Evolutionary conservation across 2,113 vertebrate species (phyloP).

Genomic region (Scolopax mira): DNA sequence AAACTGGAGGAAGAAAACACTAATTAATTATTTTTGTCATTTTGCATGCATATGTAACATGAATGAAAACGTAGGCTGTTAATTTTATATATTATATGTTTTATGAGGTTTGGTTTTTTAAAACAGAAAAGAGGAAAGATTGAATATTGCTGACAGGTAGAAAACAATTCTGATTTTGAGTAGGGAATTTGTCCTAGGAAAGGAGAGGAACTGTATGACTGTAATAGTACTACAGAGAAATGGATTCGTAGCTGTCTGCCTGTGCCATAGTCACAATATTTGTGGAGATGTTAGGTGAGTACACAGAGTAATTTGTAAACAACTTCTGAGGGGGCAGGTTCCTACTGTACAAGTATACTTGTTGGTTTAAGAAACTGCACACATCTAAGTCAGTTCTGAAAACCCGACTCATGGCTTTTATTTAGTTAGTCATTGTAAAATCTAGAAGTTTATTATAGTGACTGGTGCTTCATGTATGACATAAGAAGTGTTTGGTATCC

Average conservation of each 20-base stretch:
- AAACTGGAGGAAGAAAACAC: not conserved
- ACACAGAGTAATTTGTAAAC: not conserved
- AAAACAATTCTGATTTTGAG: not conserved
- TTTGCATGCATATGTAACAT: not conserved
- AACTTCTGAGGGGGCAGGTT: not conserved
- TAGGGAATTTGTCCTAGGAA: not conserved
- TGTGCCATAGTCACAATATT: not conserved
- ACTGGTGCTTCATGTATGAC: not conserved
- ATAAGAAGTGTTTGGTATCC: not conserved
- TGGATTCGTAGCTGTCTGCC: not conserved
- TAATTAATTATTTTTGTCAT: not conserved
- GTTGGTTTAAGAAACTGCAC: not conserved
- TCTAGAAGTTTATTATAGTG: not conserved
- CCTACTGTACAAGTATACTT: not conserved
- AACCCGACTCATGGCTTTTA: not conserved
- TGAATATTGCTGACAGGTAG: not conserved
- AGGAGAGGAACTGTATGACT: not conserved
- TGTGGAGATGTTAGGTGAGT: not conserved
- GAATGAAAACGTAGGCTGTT: not conserved
- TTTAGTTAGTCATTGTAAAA: not conserved
- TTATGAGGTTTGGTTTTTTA: not conserved
- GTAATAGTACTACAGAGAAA: not conserved
- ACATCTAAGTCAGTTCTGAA: not conserved
- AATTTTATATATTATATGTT: not conserved
- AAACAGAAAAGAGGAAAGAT: not conserved